Percentiles rank a stretch among this genome's conserved stretches.
These are phyloP conservation scores for Coleophora flavipennella DNA, from an alignment of 2,888 invertebrate genomes.

Conservation along the genomic window DNA sequence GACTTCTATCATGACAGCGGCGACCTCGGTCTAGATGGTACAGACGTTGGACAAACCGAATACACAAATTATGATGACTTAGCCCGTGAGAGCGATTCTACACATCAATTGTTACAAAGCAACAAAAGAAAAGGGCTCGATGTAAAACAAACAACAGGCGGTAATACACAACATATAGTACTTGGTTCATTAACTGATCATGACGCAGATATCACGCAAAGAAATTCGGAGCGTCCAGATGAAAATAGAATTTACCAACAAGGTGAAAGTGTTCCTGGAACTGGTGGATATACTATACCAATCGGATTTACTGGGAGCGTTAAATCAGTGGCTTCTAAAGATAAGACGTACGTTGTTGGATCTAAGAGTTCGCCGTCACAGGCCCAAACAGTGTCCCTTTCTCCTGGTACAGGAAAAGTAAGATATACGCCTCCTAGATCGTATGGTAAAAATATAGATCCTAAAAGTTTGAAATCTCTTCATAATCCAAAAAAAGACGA, in stretches of 20 bases:
- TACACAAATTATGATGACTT: constrained; percentile 75
- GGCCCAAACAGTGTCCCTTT: constrained; percentile 75
- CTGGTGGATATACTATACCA: constrained; percentile 78
- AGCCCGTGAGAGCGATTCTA: constrained; percentile 44
- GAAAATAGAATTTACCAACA: constrained; percentile 75
- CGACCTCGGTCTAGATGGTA: constrained; percentile 41
- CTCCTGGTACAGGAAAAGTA: constrained; percentile 63
- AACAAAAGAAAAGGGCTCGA: constrained; percentile 45
- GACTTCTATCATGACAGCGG: constrained; percentile 59
- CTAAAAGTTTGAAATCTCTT: constrained; percentile 51
- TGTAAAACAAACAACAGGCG: constrained; percentile 60
- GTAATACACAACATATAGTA: constrained; percentile 76
- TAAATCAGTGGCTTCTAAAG: constrained; percentile 76
- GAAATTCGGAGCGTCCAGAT: constrained; percentile 62
- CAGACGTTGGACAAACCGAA: constrained; percentile 63
- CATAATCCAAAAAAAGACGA: constrained; percentile 49
- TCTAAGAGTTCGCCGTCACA: constrained; percentile 75
- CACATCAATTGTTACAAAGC: constrained; percentile 46
- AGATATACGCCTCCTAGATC: constrained; percentile 41
- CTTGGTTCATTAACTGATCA: constrained; percentile 73
- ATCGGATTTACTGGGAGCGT: constrained; percentile 78
- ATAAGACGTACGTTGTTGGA: constrained; percentile 71
- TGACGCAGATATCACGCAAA: constrained; percentile 75
- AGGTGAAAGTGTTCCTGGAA: constrained; percentile 78
- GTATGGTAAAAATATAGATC: constrained; percentile 38